Conservation (phyloP, 1,140 invertebrate genomes). For the Drosophila bocqueti region DNA sequence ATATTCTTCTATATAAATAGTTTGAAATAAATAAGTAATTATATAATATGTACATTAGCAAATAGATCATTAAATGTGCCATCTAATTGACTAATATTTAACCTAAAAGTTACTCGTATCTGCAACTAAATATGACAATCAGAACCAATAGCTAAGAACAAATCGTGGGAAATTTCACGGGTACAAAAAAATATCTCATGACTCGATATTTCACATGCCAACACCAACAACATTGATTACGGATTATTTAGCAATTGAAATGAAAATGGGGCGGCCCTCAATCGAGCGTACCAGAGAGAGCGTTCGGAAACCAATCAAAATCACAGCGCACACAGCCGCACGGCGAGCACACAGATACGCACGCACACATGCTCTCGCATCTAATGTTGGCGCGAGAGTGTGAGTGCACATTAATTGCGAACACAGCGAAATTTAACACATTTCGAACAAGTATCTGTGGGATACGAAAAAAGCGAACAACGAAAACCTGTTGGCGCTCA, state of each 20-base stretch:
- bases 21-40: not conserved
- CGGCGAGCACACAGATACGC: conserved; percentile 28
- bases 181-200: not conserved
- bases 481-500: conserved; percentile 67
- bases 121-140: not conserved
- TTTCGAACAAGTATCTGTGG: conserved; percentile 65
- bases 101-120: not conserved
- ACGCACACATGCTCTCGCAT: conserved; percentile 16
- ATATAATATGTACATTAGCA: not conserved
- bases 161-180: not conserved
- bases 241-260: conserved; percentile 26
- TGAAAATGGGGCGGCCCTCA: conserved; percentile 44
- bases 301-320: conserved; percentile 81
- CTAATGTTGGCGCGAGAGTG: conserved; percentile 52
- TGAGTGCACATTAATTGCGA: conserved; percentile 67
- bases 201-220: conserved; percentile 24
- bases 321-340: conserved; percentile 57
- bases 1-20: not conserved
- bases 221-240: conserved; percentile 10
- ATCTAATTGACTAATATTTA: not conserved
- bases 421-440: conserved; percentile 73
- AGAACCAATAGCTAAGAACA: not conserved
- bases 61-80: not conserved
- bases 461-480: conserved; percentile 35
- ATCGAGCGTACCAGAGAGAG: conserved; percentile 30